Conservation (phyloP, 2,113 vertebrate species). For the Chaetodon auriga region DNA sequence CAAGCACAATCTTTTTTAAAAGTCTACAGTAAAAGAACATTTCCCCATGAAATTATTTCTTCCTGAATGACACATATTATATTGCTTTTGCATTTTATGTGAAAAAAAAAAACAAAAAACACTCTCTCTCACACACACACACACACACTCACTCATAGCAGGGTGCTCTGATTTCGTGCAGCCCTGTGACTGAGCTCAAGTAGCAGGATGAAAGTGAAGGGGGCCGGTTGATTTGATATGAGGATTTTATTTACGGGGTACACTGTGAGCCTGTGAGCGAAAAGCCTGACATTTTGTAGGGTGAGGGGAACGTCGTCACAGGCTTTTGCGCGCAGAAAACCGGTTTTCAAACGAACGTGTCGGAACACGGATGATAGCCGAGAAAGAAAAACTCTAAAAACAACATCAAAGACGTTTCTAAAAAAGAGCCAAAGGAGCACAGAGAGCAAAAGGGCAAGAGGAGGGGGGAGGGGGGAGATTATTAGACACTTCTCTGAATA, state of each 20-base stretch:
- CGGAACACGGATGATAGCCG: conserved; percentile 53
- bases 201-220: conserved; percentile 33
- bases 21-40: conserved; percentile 37
- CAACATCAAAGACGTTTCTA: conserved; percentile 86
- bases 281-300: conserved; percentile 44
- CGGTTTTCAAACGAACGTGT: conserved; percentile 57
- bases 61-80: conserved; percentile 6
- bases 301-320: conserved; percentile 18
- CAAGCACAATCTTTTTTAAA: conserved; percentile 85
- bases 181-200: conserved; percentile 33
- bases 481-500: conserved; percentile 81
- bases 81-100: background rate
- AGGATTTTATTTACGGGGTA: conserved; percentile 57
- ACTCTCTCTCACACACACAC: conserved; percentile 4
- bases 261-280: conserved; percentile 22
- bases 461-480: conserved; percentile 47
- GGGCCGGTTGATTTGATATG: conserved; percentile 46
- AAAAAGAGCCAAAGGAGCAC: conserved; percentile 60
- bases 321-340: conserved; percentile 29
- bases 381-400: conserved; percentile 82
- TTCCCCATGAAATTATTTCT: conserved; percentile 36
- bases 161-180: conserved; percentile 32
- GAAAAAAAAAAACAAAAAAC: background rate
- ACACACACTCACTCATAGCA: conserved; percentile 15
- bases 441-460: conserved; percentile 63